Conservation (phyloP, 2,888 invertebrate genomes). For the Pediacus dermestoides region DNA sequence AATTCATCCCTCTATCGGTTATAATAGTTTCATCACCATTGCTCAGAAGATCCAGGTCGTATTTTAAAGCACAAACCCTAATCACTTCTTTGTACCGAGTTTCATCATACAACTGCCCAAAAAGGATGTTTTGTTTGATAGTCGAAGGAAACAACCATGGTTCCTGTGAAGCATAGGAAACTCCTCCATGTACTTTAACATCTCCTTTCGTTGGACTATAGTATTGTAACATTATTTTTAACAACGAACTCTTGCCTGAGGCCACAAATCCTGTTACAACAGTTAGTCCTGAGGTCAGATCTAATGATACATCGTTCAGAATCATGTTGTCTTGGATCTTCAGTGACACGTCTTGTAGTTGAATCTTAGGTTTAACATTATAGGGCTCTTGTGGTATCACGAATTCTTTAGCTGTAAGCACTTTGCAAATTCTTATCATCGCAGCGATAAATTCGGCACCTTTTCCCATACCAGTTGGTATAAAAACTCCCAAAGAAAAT, state of each 20-base stretch:
- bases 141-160: constrained; percentile 60
- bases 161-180: constrained; percentile 59
- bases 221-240: constrained; percentile 49
- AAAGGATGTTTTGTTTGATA: constrained; percentile 73
- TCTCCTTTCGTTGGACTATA: constrained; percentile 44
- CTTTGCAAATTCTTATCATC: constrained; percentile 27
- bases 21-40: constrained; percentile 76
- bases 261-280: constrained; percentile 66
- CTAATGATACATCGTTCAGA: constrained; percentile 47
- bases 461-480: constrained; percentile 30
- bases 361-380: constrained; percentile 30
- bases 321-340: constrained; percentile 36
- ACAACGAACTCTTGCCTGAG: constrained; percentile 58
- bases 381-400: constrained; percentile 9
- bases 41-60: constrained; percentile 69
- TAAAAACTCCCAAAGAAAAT: constrained; percentile 25
- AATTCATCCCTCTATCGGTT: constrained; percentile 68
- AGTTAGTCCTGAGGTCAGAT: constrained; percentile 47
- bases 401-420: constrained; percentile 23
- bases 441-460: constrained; percentile 33
- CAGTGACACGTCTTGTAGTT: constrained; percentile 29
- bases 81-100: constrained; percentile 44
- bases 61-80: constrained; percentile 63
- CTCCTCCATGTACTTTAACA: constrained; percentile 50
- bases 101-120: constrained; percentile 61